A percentile compares a stretch with the other conserved stretches of the same genome.
phyloP scores from a whole-genome alignment of 2,888 invertebrate species.

The Drosophila affinis region DNA sequence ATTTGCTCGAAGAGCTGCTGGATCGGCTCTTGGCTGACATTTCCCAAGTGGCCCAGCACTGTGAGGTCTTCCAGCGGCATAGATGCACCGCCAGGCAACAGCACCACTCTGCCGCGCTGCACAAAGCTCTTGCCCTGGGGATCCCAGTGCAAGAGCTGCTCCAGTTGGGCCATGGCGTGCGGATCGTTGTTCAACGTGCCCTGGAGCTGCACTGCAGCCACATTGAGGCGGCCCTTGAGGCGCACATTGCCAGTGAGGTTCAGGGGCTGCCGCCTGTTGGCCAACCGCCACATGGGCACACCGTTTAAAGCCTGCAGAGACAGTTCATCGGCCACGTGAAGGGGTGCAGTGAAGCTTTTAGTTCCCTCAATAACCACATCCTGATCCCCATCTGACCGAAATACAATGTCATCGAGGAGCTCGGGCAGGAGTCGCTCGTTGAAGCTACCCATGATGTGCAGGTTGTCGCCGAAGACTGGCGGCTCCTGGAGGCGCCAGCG shows the following conservation, averaged over 20 bases:
- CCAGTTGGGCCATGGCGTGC: conserved; percentile 34
- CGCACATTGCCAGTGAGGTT: conserved; percentile 67
- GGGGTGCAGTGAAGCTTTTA: conserved; percentile 65
- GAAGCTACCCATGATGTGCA: conserved; percentile 78
- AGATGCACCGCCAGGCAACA: conserved; percentile 42
- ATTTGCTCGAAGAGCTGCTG: conserved; percentile 74
- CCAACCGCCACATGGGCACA: conserved; percentile 81
- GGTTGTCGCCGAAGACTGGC: conserved; percentile 61
- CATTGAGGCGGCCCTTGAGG: conserved; percentile 75
- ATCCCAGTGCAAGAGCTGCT: conserved; percentile 68
- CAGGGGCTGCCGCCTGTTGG: conserved; percentile 76
- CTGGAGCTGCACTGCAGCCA: conserved; percentile 60
- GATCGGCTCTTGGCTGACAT: conserved; percentile 69
- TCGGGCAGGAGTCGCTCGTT: conserved; percentile 81
- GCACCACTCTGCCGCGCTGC: conserved; percentile 64
- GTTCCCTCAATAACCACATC: conserved; percentile 56
- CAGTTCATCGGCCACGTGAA: conserved; percentile 79
- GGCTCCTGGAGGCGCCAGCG: conserved; percentile 75
- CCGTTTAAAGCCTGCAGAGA: conserved; percentile 82
- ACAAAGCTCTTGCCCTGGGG: conserved; percentile 58
- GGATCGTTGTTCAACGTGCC: conserved; percentile 69
- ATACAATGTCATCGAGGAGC: conserved; percentile 83
- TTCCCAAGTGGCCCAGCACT: conserved; percentile 67
- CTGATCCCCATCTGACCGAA: conserved; percentile 75
- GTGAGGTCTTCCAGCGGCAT: conserved; percentile 65